phyloP scores from a whole-genome alignment of 2,797 vertebrate species.

The Ctenosaura bakeri region DNA sequence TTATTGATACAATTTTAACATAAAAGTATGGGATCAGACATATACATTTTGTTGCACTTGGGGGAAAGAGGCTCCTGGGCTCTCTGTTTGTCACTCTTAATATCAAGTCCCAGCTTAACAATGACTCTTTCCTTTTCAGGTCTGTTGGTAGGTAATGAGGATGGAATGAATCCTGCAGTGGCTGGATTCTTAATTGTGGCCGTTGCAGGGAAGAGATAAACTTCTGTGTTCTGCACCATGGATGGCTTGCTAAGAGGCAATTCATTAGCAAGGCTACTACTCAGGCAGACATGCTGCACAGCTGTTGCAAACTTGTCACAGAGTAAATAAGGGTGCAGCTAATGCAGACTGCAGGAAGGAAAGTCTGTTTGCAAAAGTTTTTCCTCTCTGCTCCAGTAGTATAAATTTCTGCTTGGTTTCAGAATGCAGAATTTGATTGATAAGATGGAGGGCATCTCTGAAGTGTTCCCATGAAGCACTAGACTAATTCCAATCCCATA shows the following conservation, averaged over 20 bases:
- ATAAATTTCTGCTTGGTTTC: neutral
- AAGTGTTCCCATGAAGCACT: neutral
- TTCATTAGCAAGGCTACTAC: neutral
- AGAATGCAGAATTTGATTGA: neutral
- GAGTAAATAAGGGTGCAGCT: constrained; percentile 56
- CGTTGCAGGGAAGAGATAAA: constrained; percentile 12
- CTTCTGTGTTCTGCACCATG: neutral
- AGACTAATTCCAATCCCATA: neutral
- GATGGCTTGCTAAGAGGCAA: neutral
- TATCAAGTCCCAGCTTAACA: neutral
- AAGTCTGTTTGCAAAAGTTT: constrained; percentile 20
- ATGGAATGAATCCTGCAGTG: constrained; percentile 14
- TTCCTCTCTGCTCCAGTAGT: neutral
- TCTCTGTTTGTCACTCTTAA: neutral
- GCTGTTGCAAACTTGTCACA: constrained; percentile 15
- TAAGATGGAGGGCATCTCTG: neutral
- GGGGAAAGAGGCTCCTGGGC: too few species aligned
- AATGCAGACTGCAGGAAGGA: constrained; percentile 29
- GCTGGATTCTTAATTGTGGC: neutral
- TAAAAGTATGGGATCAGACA: neutral
- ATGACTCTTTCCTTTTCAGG: neutral
- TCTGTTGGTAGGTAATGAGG: neutral
- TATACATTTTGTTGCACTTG: neutral
- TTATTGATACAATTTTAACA: neutral
- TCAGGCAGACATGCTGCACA: neutral